These are phyloP conservation scores for Gonocerus acuteangulatus DNA, from an alignment of 2,888 invertebrate species.

Conservation along the genomic window DNA sequence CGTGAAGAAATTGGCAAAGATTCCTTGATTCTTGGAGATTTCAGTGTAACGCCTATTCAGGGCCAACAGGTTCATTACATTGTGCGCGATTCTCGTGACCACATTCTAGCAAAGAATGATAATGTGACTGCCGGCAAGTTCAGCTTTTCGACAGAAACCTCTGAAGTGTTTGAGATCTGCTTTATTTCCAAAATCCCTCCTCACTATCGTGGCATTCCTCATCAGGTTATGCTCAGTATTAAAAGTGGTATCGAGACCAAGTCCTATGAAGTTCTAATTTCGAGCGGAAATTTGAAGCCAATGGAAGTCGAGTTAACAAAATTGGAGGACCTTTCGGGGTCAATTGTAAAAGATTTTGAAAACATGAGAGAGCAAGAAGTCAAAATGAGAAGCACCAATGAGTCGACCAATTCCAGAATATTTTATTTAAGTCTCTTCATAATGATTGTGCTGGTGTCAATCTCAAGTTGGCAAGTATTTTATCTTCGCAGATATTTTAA, in stretches of 20 bases:
- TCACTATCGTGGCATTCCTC: not conserved
- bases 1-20: conserved; percentile 94
- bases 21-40: conserved; percentile 91
- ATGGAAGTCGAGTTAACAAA: conserved; percentile 5
- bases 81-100: conserved; percentile 86
- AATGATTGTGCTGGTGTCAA: conserved; percentile 14
- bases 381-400: conserved; percentile 23
- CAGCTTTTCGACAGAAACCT: conserved; percentile 91
- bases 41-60: conserved; percentile 75
- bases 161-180: conserved; percentile 95
- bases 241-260: conserved; percentile 3
- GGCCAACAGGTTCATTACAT: conserved; percentile 79
- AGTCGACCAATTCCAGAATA: conserved; percentile 25
- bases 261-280: conserved; percentile 10
- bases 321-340: conserved; percentile 16
- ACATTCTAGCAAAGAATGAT: conserved; percentile 84
- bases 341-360: conserved; percentile 19
- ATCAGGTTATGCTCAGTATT: not conserved
- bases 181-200: conserved; percentile 56
- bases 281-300: conserved; percentile 15
- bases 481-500: conserved; percentile 27
- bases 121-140: conserved; percentile 86
- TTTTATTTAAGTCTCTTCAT: conserved; percentile 27
- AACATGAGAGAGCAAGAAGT: conserved; percentile 18
- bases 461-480: conserved; percentile 20